Conservation (phyloP, 2,888 invertebrate species). For the Tipula helvola region DNA sequence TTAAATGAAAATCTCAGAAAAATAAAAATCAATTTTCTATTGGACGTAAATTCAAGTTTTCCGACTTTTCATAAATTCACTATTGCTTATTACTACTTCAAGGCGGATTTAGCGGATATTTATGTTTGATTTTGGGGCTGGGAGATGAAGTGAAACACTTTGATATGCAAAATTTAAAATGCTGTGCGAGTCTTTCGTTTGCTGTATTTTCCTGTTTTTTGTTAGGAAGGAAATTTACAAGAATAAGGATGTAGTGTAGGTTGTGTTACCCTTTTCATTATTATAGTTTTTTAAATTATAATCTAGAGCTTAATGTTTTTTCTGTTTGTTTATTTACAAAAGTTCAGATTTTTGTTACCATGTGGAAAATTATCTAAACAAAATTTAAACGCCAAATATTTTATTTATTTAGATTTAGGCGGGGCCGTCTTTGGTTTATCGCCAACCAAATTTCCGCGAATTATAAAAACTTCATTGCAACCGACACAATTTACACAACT, state of each 20-base stretch:
- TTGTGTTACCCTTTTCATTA: too few relatives aligned
- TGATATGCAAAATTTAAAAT: background rate
- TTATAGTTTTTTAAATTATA: too few relatives aligned
- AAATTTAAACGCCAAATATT: background rate
- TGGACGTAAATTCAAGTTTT: background rate
- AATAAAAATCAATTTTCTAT: background rate
- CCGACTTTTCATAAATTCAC: background rate
- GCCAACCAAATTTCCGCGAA: background rate
- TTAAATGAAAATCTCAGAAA: background rate
- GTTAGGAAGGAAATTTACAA: too few relatives aligned
- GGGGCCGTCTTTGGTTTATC: background rate
- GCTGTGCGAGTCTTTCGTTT: too few relatives aligned
- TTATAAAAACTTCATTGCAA: background rate
- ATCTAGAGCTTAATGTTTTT: background rate
- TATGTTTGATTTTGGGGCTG: background rate
- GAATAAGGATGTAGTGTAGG: too few relatives aligned
- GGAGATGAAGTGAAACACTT: background rate
- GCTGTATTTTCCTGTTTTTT: background rate
- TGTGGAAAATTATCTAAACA: background rate
- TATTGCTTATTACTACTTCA: background rate
- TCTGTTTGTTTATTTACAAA: background rate
- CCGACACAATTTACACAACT: background rate
- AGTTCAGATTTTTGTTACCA: background rate
- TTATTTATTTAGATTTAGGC: background rate
- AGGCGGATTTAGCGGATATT: background rate